Base-by-base conservation (phyloP, 92 coral and sea anemone species). In the Epizoanthus scotinus region DNA sequence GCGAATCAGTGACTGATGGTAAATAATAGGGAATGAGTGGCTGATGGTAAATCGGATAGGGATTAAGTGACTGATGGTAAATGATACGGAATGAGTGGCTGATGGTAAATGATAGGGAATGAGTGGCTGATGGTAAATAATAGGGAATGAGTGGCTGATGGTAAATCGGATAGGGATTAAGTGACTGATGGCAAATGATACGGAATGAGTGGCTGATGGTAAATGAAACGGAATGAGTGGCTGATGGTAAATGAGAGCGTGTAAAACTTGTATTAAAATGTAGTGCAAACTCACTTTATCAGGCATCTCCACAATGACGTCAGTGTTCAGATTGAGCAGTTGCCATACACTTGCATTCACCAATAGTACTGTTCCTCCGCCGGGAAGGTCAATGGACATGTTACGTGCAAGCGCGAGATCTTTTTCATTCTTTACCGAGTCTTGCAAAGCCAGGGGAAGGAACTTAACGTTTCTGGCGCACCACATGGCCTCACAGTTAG, bases 401-500 rank as follows among this genome's bases (percentile, higher is more conserved):
- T 6, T 18, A 31, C 67, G 58, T 2, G 85, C 91, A 22, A 4
- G 38, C 28, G 36, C 59, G 15, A 88, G 78, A 0, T 64, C 78
- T 12, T 57, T 12, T 31, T 44, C 88, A 8, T 56, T 29, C 1
- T 40, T 70, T 29, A 88, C 91, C 12, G 91, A 67, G 82, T 84
- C 91, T 67, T 88, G 86, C 40, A 88, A 20, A 42, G 82, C 84
- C 24, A 84, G 40, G 44, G 91, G 86, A 20, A 84, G 84, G 73
- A 88, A 88, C 83, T 88, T 88, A 63, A 84, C 80, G 60, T 88
- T 88, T n/a, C 91, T 71, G 1, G 88, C 83, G 38, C 88, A 84
- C 91, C 91, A 88, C 73, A 88, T 55, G 22, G 91, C 91, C 79
- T 88, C 91, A 69, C 87, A 84, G 28, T 88, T 88, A 6, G 91